Base-by-base conservation (phyloP, 2,888 invertebrate genomes). In the Tinea pellionella region DNA sequence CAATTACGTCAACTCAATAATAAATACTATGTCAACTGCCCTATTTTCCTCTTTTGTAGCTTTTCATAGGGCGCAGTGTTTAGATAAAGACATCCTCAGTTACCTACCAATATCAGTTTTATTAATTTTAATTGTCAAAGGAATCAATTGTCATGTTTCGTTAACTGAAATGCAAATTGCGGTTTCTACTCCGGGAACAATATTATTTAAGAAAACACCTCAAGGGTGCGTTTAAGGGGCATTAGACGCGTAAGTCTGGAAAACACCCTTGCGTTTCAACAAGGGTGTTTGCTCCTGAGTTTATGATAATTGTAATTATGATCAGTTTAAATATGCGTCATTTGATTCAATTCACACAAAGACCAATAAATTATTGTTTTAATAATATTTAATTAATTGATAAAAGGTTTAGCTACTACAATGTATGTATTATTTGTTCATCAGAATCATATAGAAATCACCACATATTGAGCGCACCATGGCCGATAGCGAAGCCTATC, bases 401-500 rank as follows among this genome's bases (percentile, higher is more conserved):
- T 12, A 37, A 2, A 37, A 47, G 3, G 6, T 15, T 15, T 47
- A n/a, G n/a, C n/a, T n/a, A n/a, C n/a, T n/a, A n/a, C n/a, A n/a
- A n/a, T n/a, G 16, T 16, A 15, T 47, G 8, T 47, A 16, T 13
- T 47, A 7, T 47, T 47, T 47, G n/a, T 47, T 47, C 13, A 47
- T 18, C 53, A 53, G 53, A 53, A 24, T 24, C 53, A 24, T 53
- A 53, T 53, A 53, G 53, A 24, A 53, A 24, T n/a, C 53, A 53
- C 16, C 53, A 53, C 12, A 18, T 53, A 53, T 12, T 57, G 57
- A 32, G 15, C 8, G 16, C 57, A 1, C 89, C 89, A 1, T 89
- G 89, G 78, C 91, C 90, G 63, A 92, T 95, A 73, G 94, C 95
- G 59, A 95, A 95, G 81, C 95, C 95, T 12, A 94, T 96, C 70